Evolutionary conservation across 2,797 vertebrate genomes (phyloP), one percentile per base, ranked within the genome.

Genomic region (Anas georgica): DNA sequence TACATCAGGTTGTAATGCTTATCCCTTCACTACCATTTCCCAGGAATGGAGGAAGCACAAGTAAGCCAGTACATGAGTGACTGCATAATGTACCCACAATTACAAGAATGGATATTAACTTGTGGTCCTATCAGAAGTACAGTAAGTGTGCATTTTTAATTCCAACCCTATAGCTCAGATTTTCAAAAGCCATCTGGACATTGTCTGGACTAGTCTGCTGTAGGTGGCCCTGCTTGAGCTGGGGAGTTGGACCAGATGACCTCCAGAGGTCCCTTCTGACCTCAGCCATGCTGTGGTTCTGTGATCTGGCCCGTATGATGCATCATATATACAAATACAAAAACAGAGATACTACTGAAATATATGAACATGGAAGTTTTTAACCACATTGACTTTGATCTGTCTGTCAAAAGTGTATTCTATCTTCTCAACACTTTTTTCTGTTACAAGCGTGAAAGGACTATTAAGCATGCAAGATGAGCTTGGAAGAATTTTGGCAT

Each of bases 381-480:
- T 59, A 60, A 88, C 52, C 8, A 33, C 50, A 25, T 29, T 8
- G 7, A 23, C 56, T 90, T 80, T 75, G 0, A 2, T 43, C 29
- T 41, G 17, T 37, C 59, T 66, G 35, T 59, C 18, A 48, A 60
- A 83, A 75, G 5, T 7, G 66, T 3, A 35, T 7, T 70, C 52
- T 60, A 8, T 64, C 15, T 55, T 72, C 7, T 72, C 31, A 72
- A 72, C 70, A 31, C 5, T 50, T 56, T 6, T 37, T 78, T 56
- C 52, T 78, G 23, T 31, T 64, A 6, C 22, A 89, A 63, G 39
- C 39, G 39, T 21, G 26, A 59, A 67, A 90, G 20, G 4, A 79
- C 29, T 86, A 72, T n/a, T 17, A 68, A 45, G n/a, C 0, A 0
- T 7, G 17, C 37, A 39, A n/a, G 28, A 59, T 8, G 20, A 67